These are phyloP conservation scores for Echiichthys vipera DNA, from an alignment of 2,797 vertebrate species.

Conservation along the genomic window DNA sequence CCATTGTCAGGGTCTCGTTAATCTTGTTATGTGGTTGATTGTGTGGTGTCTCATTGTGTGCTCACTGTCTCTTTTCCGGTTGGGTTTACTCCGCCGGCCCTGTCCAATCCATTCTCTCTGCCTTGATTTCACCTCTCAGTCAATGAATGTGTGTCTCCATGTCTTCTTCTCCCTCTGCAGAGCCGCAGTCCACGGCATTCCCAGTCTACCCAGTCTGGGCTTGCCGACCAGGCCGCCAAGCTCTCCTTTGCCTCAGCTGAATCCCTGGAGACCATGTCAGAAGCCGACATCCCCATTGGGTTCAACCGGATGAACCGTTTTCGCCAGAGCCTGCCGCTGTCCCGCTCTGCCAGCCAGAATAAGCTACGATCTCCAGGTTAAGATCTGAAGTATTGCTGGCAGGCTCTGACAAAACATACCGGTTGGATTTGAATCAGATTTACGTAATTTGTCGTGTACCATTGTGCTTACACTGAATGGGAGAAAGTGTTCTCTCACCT, in stretches of 20 bases:
- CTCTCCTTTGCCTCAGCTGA: slow-evolving; percentile 97
- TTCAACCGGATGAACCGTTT: slow-evolving; percentile 99
- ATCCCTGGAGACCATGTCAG: slow-evolving; percentile 98
- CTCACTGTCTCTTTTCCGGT: slow-evolving; percentile 42
- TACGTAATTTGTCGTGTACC: slow-evolving; percentile 27
- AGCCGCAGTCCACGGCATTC: slow-evolving; percentile 96
- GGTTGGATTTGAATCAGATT: slow-evolving; percentile 31
- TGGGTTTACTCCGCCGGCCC: slow-evolving; percentile 47
- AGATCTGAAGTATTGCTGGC: slow-evolving; percentile 38
- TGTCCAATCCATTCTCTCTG: slow-evolving; percentile 66
- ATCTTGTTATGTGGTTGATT: slow-evolving; percentile 71
- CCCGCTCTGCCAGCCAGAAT: slow-evolving; percentile 96
- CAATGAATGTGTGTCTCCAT: slow-evolving; percentile 27
- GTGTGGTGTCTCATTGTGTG: slow-evolving; percentile 65
- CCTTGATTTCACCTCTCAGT: slow-evolving; percentile 53
- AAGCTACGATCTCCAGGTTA: slow-evolving; percentile 98
- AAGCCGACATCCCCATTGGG: slow-evolving; percentile 94
- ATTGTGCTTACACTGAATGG: not conserved
- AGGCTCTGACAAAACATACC: slow-evolving; percentile 27
- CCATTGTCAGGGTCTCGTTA: slow-evolving; percentile 65
- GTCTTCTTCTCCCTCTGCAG: slow-evolving; percentile 77
- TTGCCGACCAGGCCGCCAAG: slow-evolving; percentile 97
- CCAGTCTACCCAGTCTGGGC: slow-evolving; percentile 95
- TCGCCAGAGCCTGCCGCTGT: slow-evolving; percentile 95
- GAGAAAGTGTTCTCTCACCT: slow-evolving; percentile 12